Conservation (phyloP, 1,140 invertebrate genomes). For the Maniola jurtina region DNA sequence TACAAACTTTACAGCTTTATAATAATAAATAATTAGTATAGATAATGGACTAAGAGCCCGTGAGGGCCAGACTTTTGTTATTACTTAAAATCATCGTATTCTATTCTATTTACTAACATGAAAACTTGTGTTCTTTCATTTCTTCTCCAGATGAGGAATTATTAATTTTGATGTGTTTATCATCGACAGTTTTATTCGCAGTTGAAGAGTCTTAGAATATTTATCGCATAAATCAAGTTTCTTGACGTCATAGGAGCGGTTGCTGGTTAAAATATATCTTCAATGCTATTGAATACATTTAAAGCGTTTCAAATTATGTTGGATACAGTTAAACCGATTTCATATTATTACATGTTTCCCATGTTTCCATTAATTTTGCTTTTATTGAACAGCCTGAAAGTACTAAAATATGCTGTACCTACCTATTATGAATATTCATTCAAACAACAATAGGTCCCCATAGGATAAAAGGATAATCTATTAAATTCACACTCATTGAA, state of each 20-base stretch:
- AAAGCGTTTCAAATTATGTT: constrained; percentile 25
- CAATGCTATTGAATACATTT: constrained; percentile 34
- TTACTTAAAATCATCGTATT: too few species aligned
- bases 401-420: too few species aligned
- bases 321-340: constrained; percentile 21
- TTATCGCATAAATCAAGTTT: constrained; percentile 47
- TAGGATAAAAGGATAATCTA: too few species aligned
- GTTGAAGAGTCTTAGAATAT: constrained; percentile 37
- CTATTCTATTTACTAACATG: too few species aligned
- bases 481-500: too few species aligned
- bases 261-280: constrained; percentile 36
- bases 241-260: constrained; percentile 42
- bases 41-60: too few species aligned
- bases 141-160: not conserved
- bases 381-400: too few species aligned
- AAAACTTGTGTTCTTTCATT: not conserved
- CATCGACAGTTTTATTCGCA: constrained; percentile 34
- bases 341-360: constrained; percentile 6
- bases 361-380: constrained; percentile 15
- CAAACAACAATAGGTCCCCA: too few species aligned
- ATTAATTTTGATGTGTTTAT: constrained; percentile 27
- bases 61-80: too few species aligned
- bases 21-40: too few species aligned
- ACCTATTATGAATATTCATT: too few species aligned
- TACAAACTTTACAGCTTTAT: too few species aligned